Base-by-base conservation (phyloP, 2,113 vertebrate species). In the Pluvianellus socialis region DNA sequence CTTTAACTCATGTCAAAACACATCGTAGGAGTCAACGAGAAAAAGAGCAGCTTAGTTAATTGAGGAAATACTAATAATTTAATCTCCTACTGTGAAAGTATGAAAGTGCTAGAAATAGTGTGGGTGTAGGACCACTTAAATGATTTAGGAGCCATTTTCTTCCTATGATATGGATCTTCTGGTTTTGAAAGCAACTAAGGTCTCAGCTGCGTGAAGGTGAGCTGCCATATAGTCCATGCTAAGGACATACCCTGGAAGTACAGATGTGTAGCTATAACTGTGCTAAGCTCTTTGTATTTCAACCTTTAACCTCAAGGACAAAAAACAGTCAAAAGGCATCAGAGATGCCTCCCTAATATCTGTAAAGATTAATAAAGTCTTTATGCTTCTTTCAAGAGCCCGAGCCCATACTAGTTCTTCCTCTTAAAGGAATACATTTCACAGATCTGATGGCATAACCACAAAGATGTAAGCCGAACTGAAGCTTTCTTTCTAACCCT, bases 341-440 rank as follows among this genome's bases (percentile, higher is more conserved):
- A 94, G 90, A 90, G 63, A 73, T 28, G 12, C 53, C 89, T 91
- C 61, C 68, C 67, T 86, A 77, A 86, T 20, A 52, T 58, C 80
- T 92, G 67, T 61, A 94, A 71, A 95, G 91, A 79, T 73, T 76
- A 92, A 88, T 80, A 42, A 49, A 59, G 65, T 71, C 90, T 92
- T 94, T 74, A 59, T 91, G 68, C 6, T 70, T 79, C 56, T 95
- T 92, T 94, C 65, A 94, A 91, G 74, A 95, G 52, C 38, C 81
- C 12, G 5, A 70, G 49, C 3, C 89, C 71, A 3, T 13, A 28
- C 52, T 33, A 26, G 33, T 87, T 66, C 33, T 53, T 79, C n/a
- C 68, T 90, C 77, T 86, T 68, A 71, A 74, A 91, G 92, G 77
- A 92, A 87, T 86, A 86, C n/a, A 21, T 61, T 75, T 80, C 90